Percentiles rank a stretch among this genome's conserved stretches.
These are phyloP conservation scores for Chromoteleia sp. DNA, from an alignment of 2,888 invertebrate genomes.

Conservation along the genomic window DNA sequence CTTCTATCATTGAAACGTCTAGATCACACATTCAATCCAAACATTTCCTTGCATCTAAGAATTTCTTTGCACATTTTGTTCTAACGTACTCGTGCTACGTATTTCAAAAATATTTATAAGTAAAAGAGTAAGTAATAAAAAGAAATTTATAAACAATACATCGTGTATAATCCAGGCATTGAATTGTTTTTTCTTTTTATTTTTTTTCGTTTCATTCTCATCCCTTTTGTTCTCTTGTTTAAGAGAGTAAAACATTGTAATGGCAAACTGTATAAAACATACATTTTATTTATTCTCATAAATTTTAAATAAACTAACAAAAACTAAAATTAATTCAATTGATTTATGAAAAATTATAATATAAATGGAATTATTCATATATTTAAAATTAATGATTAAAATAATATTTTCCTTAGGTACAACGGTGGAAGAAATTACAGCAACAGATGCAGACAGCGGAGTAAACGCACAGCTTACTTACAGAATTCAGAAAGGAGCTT, in stretches of 20 bases:
- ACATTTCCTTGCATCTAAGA: slow-evolving; percentile 3
- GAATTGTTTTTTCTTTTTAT: no score
- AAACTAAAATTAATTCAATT: no score
- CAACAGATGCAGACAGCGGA: slow-evolving; percentile 94
- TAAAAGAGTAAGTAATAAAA: no score
- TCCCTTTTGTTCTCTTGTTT: no score
- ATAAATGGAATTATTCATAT: background rate
- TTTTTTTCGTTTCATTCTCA: no score
- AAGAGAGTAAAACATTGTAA: no score
- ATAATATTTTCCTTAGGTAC: slow-evolving; percentile 86
- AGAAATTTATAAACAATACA: no score
- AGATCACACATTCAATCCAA: slow-evolving; percentile 41
- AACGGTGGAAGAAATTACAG: slow-evolving; percentile 90
- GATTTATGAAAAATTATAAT: background rate
- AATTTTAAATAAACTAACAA: no score
- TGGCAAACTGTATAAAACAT: no score
- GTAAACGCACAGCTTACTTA: slow-evolving; percentile 93
- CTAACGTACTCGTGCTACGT: background rate
- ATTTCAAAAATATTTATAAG: no score
- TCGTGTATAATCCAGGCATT: no score
- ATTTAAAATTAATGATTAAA: slow-evolving; percentile 4
- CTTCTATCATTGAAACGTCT: slow-evolving; percentile 50
- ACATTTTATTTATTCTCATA: no score
- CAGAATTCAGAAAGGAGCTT: slow-evolving; percentile 92
- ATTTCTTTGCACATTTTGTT: slow-evolving; percentile 30